A percentile compares a stretch with the other conserved stretches of the same genome.
phyloP scores from a whole-genome alignment of 2,113 vertebrate genomes.

The Sorex fumeus region DNA sequence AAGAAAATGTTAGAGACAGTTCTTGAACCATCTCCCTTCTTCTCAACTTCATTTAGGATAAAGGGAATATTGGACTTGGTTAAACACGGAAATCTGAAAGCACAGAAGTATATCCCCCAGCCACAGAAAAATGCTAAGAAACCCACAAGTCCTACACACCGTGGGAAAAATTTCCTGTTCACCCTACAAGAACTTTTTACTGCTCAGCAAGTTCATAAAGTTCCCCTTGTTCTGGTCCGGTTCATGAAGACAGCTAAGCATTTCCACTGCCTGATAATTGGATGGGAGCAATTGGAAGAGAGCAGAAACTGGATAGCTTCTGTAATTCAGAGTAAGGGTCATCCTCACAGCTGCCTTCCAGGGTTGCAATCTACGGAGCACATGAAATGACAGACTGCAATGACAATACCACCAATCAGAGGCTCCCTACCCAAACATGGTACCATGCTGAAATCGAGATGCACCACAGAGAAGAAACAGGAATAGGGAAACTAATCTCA shows the following conservation, averaged over 20 bases:
- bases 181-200: not conserved
- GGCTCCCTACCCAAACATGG: not conserved
- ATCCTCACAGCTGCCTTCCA: not conserved
- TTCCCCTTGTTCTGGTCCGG: not conserved
- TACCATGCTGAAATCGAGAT: not conserved
- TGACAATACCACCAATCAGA: not conserved
- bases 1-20: not conserved
- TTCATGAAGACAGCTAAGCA: not conserved
- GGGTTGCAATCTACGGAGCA: not conserved
- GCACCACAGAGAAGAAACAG: not conserved
- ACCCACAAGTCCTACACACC: not conserved
- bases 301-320: not conserved
- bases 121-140: constrained; percentile 3
- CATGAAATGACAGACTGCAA: not conserved
- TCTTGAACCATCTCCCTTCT: not conserved
- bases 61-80: not conserved
- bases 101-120: not conserved
- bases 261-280: not conserved
- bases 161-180: not conserved
- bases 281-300: fast-evolving
- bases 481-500: not conserved
- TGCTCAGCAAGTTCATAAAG: not conserved
- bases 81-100: not conserved
- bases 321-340: not conserved
- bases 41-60: not conserved